A percentile compares a stretch with the other conserved stretches of the same genome.
phyloP scores from a whole-genome alignment of 2,797 vertebrate species.

The Tragelaphus eurycerus region DNA sequence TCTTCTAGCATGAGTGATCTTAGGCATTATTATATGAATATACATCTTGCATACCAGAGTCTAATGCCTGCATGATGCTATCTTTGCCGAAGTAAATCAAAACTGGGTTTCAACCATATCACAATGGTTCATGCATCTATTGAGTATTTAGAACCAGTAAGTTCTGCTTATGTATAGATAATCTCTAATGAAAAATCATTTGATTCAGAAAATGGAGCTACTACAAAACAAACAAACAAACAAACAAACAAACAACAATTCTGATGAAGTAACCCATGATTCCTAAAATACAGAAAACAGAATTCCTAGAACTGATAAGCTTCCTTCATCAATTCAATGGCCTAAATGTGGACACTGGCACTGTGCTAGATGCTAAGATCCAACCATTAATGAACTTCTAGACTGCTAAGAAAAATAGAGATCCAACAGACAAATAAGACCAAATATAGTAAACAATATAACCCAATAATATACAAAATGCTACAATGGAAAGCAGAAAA shows the following conservation, averaged over 20 bases:
- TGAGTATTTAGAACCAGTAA: background rate
- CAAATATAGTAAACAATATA: background rate
- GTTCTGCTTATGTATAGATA: background rate
- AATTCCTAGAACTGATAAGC: background rate
- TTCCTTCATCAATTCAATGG: slow-evolving; percentile 12
- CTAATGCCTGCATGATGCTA: background rate
- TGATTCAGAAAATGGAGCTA: slow-evolving; percentile 1
- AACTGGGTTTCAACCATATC: background rate
- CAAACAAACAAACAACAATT: background rate
- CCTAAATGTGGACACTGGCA: background rate
- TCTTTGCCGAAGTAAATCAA: slow-evolving; percentile 9
- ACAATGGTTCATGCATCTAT: background rate
- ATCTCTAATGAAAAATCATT: slow-evolving; percentile 12
- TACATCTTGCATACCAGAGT: background rate
- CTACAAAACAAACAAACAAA: background rate
- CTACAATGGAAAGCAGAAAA: slow-evolving; percentile 19
- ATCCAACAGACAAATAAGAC: background rate
- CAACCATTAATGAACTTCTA: background rate
- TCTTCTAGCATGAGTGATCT: background rate
- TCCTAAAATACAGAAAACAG: background rate
- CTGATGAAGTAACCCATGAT: background rate
- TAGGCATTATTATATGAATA: background rate
- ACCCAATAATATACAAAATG: background rate
- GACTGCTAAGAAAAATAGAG: background rate
- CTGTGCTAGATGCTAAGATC: background rate